Evolutionary conservation across 2,888 invertebrate genomes (phyloP).

Genomic region (Capitulum mitella): DNA sequence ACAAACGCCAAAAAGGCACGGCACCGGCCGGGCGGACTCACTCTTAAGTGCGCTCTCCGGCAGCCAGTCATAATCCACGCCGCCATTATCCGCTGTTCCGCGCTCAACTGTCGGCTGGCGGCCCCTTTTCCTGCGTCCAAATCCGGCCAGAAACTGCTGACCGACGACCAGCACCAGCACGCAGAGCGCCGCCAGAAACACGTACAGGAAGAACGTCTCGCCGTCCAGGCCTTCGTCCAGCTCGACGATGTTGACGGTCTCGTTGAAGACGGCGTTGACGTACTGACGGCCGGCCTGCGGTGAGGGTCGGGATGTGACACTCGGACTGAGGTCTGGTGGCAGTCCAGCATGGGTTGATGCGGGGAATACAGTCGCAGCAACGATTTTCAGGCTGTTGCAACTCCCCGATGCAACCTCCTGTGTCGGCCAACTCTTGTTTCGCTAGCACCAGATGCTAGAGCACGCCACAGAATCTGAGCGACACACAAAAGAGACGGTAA

Average conservation of each 20-base stretch:
- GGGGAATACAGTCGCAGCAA: no score
- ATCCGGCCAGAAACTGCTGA: conserved; percentile 76
- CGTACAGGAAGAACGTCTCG: conserved; percentile 96
- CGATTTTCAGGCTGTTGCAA: no score
- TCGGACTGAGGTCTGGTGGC: no score
- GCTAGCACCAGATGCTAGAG: no score
- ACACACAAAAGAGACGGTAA: no score
- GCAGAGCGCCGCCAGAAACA: conserved; percentile 83
- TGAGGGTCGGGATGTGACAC: no score
- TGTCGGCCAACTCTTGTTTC: no score
- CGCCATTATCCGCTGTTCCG: conserved; percentile 41
- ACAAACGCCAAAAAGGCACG: not conserved
- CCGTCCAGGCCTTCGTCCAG: conserved; percentile 95
- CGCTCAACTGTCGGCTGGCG: conserved; percentile 41
- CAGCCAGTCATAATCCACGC: conserved; percentile 98
- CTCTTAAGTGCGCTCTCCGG: conserved; percentile 53
- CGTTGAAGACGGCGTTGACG: conserved; percentile 92
- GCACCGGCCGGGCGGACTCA: not conserved
- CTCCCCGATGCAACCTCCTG: no score
- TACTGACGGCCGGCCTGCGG: conserved; percentile 51
- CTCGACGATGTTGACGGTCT: conserved; percentile 92
- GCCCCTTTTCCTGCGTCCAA: conserved; percentile 59
- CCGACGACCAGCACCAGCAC: conserved; percentile 79
- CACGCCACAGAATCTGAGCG: no score
- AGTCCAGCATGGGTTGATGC: no score